Conservation (phyloP, 2,797 vertebrate species). For the Schizopygopsis malacanthus region DNA sequence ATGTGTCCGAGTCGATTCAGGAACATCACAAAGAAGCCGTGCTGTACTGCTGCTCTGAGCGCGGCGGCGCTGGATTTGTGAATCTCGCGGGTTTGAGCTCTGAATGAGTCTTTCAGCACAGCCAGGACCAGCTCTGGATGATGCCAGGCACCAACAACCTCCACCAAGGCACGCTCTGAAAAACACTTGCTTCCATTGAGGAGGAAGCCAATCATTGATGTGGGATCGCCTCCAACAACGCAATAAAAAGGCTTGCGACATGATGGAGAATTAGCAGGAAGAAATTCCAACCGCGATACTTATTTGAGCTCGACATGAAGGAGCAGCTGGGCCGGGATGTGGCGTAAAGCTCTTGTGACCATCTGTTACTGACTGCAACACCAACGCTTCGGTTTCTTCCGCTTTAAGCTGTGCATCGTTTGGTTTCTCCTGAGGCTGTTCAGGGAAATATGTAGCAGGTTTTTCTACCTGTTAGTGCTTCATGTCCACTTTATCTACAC, state of each 20-base stretch:
- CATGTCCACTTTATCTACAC: slow-evolving; percentile 43
- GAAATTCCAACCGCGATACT: slow-evolving; percentile 52
- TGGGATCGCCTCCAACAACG: slow-evolving; percentile 37
- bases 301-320: slow-evolving; percentile 26
- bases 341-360: slow-evolving; percentile 14
- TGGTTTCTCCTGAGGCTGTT: slow-evolving; percentile 48
- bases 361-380: slow-evolving; percentile 25
- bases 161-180: slow-evolving; percentile 47
- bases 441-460: slow-evolving; percentile 21
- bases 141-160: slow-evolving; percentile 31
- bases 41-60: background rate
- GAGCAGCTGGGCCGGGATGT: slow-evolving; percentile 20
- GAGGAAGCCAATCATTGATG: slow-evolving; percentile 43
- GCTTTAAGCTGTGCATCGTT: background rate
- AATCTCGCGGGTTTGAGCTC: slow-evolving; percentile 5
- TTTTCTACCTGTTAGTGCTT: slow-evolving; percentile 50
- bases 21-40: background rate
- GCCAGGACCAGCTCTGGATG: background rate
- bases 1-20: background rate
- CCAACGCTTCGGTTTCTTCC: slow-evolving; percentile 57
- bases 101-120: slow-evolving; percentile 16
- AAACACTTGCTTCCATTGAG: slow-evolving; percentile 20
- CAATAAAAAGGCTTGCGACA: slow-evolving; percentile 50
- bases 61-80: background rate
- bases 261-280: slow-evolving; percentile 53